Evolutionary conservation across 2,888 invertebrate species (phyloP).

Genomic region (Aspidiotus rigidus): DNA sequence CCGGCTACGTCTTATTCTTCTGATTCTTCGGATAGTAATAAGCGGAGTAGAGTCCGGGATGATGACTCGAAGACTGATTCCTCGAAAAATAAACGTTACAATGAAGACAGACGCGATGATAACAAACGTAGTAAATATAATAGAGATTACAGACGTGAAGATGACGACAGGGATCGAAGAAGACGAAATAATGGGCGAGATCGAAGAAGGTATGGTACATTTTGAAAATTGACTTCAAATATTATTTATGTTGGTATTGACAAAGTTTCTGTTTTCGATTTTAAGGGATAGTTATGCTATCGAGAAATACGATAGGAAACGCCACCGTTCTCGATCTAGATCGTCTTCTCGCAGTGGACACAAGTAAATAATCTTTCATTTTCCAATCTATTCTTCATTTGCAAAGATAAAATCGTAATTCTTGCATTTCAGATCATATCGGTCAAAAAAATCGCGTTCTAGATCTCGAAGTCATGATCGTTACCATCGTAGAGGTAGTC

Average conservation of each 20-base stretch:
- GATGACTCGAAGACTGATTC: conserved; percentile 11
- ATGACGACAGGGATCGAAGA: conserved; percentile 15
- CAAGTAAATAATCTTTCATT: conserved; percentile 10
- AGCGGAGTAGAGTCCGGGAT: background rate
- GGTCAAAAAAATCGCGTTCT: conserved; percentile 19
- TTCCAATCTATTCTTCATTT: background rate
- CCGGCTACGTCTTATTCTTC: conserved; percentile 21
- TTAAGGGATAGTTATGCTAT: background rate
- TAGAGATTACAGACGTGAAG: conserved; percentile 12
- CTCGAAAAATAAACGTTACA: conserved; percentile 3
- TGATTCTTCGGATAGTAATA: conserved; percentile 13
- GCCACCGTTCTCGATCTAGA: conserved; percentile 26
- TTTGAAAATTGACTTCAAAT: background rate
- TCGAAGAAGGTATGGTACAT: background rate
- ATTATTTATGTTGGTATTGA: background rate
- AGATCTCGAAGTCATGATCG: conserved; percentile 26
- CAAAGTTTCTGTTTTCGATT: background rate
- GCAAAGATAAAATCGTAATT: background rate
- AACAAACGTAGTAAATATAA: background rate
- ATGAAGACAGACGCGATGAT: conserved; percentile 13
- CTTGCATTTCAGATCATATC: background rate
- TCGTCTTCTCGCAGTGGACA: conserved; percentile 19
- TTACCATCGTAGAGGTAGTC: conserved; percentile 12
- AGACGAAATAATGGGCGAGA: background rate
- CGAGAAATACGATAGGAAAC: conserved; percentile 14